Evolutionary conservation across 2,113 vertebrate species (phyloP).

Genomic region (Rhagologus leucostigma): DNA sequence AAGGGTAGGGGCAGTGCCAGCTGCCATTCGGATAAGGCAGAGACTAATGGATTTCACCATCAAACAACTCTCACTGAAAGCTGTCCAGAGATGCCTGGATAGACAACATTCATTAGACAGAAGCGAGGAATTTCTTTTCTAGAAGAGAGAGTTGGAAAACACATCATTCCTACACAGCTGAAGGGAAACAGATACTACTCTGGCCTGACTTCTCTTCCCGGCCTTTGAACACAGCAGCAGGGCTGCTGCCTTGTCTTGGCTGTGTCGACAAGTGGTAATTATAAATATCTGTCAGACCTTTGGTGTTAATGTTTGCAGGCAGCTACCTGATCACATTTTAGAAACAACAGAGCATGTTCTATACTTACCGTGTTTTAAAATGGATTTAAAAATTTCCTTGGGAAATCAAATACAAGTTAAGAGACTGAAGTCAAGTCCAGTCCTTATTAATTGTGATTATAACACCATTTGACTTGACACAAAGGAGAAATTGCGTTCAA

Average conservation of each 20-base stretch:
- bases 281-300: not conserved
- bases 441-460: not conserved
- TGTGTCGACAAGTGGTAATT: not conserved
- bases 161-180: not conserved
- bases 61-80: not conserved
- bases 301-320: not conserved
- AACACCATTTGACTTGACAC: not conserved
- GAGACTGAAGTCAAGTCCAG: not conserved
- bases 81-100: not conserved
- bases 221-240: not conserved
- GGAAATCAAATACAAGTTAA: not conserved
- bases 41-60: conserved; percentile 32
- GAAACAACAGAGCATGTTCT: not conserved
- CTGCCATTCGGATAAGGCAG: not conserved
- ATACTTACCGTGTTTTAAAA: not conserved
- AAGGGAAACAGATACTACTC: not conserved
- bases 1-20: not conserved
- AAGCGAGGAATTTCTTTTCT: not conserved
- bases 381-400: not conserved
- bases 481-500: not conserved
- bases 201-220: not conserved
- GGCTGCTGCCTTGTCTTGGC: not conserved
- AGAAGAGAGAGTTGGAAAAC: not conserved
- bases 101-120: not conserved
- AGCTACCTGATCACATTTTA: not conserved